Conservation (phyloP, 2,797 vertebrate genomes). For the Scolopax bukidnonensis region DNA sequence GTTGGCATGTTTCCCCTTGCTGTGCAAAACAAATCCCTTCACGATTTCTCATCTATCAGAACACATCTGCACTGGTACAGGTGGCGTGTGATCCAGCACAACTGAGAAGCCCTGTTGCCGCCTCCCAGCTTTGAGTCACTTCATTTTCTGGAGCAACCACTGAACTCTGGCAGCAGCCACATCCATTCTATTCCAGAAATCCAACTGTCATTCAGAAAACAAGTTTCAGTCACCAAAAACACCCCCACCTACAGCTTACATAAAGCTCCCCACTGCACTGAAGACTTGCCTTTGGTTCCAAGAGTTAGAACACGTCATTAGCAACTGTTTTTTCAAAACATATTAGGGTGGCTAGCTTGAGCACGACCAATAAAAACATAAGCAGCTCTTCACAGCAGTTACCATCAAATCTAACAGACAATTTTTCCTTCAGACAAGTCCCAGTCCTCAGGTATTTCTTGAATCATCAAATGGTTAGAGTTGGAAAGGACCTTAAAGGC, state of each 20-base stretch:
- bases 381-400: background rate
- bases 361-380: background rate
- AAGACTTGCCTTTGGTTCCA: background rate
- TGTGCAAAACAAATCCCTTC: background rate
- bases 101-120: background rate
- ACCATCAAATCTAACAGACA: background rate
- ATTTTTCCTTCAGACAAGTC: background rate
- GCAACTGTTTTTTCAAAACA: background rate
- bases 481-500: no score
- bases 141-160: background rate
- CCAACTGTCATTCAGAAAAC: background rate
- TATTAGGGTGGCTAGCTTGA: background rate
- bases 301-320: background rate
- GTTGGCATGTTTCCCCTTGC: background rate
- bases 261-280: background rate
- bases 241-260: background rate
- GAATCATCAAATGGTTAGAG: background rate
- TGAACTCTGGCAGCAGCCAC: conserved; percentile 6
- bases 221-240: background rate
- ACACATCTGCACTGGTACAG: background rate
- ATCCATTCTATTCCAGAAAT: background rate
- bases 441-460: background rate
- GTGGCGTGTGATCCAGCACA: rapidly evolving
- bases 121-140: background rate
- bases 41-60: background rate